Conservation (phyloP, 2,888 invertebrate genomes). For the Temnothorax unifasciatus region DNA sequence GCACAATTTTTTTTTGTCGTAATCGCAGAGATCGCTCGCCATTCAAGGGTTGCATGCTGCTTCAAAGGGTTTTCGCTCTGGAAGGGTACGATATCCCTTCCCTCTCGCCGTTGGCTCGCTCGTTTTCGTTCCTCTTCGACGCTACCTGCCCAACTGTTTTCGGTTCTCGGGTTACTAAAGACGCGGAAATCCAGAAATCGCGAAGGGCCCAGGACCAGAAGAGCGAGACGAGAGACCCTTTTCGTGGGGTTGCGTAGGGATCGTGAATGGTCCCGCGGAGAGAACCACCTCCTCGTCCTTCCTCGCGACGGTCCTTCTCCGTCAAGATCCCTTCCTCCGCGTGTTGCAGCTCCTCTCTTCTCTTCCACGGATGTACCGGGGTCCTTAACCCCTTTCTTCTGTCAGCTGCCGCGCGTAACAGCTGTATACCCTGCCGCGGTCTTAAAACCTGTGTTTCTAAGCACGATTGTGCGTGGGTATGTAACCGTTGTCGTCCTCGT, state of each 20-base stretch:
- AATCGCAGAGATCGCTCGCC: constrained; percentile 55
- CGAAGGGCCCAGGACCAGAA: constrained; percentile 76
- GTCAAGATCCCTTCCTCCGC: constrained; percentile 68
- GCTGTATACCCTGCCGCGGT: constrained; percentile 78
- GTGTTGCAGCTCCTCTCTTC: constrained; percentile 70
- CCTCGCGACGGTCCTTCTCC: constrained; percentile 65
- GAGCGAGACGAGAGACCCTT: constrained; percentile 56
- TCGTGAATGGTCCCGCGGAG: constrained; percentile 63
- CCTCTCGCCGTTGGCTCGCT: constrained; percentile 34
- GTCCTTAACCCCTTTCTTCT: constrained; percentile 85
- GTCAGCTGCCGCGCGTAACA: constrained; percentile 85
- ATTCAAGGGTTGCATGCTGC: constrained; percentile 62
- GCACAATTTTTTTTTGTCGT: constrained; percentile 82
- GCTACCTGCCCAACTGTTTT: constrained; percentile 82
- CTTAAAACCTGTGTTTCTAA: constrained; percentile 60
- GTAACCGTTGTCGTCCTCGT: constrained; percentile 63
- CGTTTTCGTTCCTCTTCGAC: constrained; percentile 49
- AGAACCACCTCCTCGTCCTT: constrained; percentile 55
- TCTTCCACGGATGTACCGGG: constrained; percentile 72
- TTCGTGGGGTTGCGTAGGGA: constrained; percentile 54
- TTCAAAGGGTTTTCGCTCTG: constrained; percentile 70
- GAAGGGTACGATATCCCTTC: constrained; percentile 68
- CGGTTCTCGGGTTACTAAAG: constrained; percentile 85
- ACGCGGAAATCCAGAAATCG: constrained; percentile 85
- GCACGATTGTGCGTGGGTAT: constrained; percentile 44